Evolutionary conservation across 2,888 invertebrate genomes (phyloP).

Genomic region (Priocnemis perturbator): DNA sequence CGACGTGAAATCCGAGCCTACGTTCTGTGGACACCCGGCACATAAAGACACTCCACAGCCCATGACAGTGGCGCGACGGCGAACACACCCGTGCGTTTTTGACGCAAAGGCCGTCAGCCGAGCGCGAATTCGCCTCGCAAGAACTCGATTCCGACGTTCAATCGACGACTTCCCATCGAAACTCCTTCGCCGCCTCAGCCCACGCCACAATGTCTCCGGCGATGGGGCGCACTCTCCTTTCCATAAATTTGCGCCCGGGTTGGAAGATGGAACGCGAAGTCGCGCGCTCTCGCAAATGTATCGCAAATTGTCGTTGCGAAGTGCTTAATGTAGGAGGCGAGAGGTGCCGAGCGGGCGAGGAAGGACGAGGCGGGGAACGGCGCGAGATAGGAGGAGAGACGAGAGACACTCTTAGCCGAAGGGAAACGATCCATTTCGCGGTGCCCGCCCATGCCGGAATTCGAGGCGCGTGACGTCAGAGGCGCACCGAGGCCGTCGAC

Average conservation of each 20-base stretch:
- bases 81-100: too few relatives aligned
- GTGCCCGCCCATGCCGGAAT: conserved; percentile 61
- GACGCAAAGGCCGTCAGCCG: too few relatives aligned
- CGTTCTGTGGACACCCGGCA: too few relatives aligned
- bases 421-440: conserved; percentile 69
- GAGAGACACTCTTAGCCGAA: conserved; percentile 60
- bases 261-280: conserved; percentile 45
- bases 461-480: conserved; percentile 61
- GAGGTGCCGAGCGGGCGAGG: conserved; percentile 38
- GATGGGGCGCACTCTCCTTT: conserved; percentile 31
- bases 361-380: conserved; percentile 51
- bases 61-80: too few relatives aligned
- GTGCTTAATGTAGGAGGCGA: conserved; percentile 72
- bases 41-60: too few relatives aligned
- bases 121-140: too few relatives aligned
- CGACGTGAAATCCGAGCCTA: too few relatives aligned
- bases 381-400: conserved; percentile 46
- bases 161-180: too few relatives aligned
- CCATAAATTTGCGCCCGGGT: conserved; percentile 50
- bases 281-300: conserved; percentile 69
- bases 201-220: neutral
- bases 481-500: conserved; percentile 57
- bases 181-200: too few relatives aligned
- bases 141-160: too few relatives aligned
- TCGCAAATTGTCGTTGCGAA: conserved; percentile 73